Conservation (phyloP, 2,113 vertebrate species). For the Paraplagusia blochii region DNA sequence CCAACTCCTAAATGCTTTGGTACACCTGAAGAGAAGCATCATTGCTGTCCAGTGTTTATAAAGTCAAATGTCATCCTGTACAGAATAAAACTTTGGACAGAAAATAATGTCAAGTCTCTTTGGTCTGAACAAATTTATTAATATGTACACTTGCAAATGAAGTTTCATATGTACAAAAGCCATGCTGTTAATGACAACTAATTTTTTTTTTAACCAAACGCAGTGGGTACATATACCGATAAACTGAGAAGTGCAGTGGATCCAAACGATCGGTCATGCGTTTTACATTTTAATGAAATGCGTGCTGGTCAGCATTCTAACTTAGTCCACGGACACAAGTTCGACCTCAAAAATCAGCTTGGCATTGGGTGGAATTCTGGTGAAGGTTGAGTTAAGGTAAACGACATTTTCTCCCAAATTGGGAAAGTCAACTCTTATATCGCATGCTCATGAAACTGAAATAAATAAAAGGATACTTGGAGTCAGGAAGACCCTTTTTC, state of each 20-base stretch:
- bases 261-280: slow-evolving; percentile 7
- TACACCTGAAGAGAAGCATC: not conserved
- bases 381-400: slow-evolving; percentile 75
- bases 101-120: not conserved
- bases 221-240: not conserved
- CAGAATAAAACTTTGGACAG: slow-evolving; percentile 69
- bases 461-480: slow-evolving; percentile 90
- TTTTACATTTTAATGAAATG: slow-evolving; percentile 5
- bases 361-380: slow-evolving; percentile 94
- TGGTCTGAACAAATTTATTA: too few species aligned
- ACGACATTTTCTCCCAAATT: not conserved
- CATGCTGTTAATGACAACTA: slow-evolving; percentile 15
- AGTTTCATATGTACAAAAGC: slow-evolving; percentile 51
- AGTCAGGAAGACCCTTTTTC: slow-evolving; percentile 90
- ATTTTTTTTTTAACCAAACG: not conserved
- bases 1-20: slow-evolving; percentile 73
- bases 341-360: slow-evolving; percentile 96
- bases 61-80: slow-evolving; percentile 60
- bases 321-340: slow-evolving; percentile 89
- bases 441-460: not conserved
- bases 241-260: not conserved
- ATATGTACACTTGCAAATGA: slow-evolving; percentile 58
- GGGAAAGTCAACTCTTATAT: not conserved
- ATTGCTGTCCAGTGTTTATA: slow-evolving; percentile 31
- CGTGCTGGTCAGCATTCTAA: not conserved